Evolutionary conservation across 2,113 vertebrate genomes (phyloP).

Genomic region (Psephotus haematonotus): DNA sequence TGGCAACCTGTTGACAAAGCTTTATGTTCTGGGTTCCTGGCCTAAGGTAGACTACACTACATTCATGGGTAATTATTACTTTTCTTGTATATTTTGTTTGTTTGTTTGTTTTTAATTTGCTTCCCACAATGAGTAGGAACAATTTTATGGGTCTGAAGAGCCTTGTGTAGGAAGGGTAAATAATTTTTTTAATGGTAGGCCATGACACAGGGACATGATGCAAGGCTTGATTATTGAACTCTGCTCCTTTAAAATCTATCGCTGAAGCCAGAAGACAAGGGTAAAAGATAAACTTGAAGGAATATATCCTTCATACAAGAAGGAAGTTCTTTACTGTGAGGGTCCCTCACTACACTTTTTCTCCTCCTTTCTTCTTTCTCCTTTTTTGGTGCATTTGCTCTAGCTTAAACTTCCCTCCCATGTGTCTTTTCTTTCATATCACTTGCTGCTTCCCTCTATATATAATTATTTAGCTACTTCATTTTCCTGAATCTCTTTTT

Average conservation of each 20-base stretch:
- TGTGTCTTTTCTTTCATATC: background rate
- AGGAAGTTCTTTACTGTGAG: background rate
- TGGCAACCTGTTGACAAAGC: background rate
- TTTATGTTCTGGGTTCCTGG: background rate
- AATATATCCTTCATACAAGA: background rate
- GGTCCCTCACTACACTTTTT: background rate
- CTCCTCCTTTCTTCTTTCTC: background rate
- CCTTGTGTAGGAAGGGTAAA: background rate
- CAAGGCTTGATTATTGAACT: background rate
- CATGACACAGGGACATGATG: background rate
- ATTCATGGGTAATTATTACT: background rate
- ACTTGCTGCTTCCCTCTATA: background rate
- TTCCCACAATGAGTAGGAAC: background rate
- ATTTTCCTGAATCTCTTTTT: background rate
- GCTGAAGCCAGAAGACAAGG: background rate
- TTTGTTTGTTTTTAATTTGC: background rate
- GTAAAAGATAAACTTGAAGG: background rate
- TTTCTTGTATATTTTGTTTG: background rate
- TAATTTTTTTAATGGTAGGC: background rate
- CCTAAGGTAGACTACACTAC: background rate
- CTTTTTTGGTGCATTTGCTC: background rate
- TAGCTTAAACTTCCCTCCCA: background rate
- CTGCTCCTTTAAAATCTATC: background rate
- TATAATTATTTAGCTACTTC: background rate
- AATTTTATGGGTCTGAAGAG: background rate